phyloP scores from a whole-genome alignment of 2,797 vertebrate species.

The Delichon dasypus region DNA sequence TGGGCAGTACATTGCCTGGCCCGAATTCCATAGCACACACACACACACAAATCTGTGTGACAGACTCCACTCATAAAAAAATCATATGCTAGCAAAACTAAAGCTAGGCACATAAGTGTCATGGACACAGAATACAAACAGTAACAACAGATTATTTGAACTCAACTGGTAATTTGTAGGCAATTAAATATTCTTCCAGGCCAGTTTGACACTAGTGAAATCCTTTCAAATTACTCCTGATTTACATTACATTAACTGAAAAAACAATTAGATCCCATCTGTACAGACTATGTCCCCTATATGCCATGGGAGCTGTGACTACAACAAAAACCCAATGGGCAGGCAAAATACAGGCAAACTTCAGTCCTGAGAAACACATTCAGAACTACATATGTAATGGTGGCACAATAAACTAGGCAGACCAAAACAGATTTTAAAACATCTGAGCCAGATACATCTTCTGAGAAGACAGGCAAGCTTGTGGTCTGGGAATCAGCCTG shows the following conservation, averaged over 20 bases:
- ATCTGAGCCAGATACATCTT: not conserved
- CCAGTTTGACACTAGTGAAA: not conserved
- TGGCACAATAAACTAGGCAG: not conserved
- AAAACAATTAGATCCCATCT: not conserved
- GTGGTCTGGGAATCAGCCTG: not conserved
- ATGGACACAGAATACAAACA: not conserved
- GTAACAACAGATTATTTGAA: not conserved
- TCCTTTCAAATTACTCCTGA: not conserved
- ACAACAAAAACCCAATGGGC: not conserved
- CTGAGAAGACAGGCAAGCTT: not conserved
- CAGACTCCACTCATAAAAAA: not conserved
- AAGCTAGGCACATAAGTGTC: not conserved
- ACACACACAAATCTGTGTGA: not conserved
- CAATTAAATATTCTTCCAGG: not conserved
- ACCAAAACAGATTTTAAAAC: not conserved
- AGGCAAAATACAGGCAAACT: not conserved
- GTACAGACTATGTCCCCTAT: not conserved
- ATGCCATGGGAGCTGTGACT: not conserved
- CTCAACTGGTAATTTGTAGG: not conserved
- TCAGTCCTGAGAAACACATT: not conserved
- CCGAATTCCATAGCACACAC: not conserved
- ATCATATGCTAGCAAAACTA: not conserved
- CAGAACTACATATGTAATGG: not conserved
- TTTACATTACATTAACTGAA: not conserved
- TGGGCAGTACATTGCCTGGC: not conserved